A percentile compares a stretch with the other conserved stretches of the same genome.
phyloP scores from a whole-genome alignment of 2,797 vertebrate genomes.

The Hydrocynus forskahlii region DNA sequence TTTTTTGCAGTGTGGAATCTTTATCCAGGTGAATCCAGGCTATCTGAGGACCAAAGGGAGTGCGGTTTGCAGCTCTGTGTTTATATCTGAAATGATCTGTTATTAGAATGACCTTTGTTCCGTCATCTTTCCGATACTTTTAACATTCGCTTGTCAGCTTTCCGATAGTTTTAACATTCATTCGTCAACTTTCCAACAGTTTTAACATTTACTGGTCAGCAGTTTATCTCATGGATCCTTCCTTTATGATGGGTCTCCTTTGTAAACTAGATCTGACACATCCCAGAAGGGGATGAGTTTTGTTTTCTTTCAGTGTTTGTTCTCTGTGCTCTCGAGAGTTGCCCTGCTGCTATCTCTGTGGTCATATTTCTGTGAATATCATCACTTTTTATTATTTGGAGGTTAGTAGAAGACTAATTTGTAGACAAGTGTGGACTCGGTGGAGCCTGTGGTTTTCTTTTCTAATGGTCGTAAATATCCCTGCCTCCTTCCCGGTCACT shows the following conservation, averaged over 20 bases:
- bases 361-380: background rate
- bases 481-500: background rate
- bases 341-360: background rate
- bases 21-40: background rate
- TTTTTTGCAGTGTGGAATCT: background rate
- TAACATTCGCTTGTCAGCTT: too few species aligned
- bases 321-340: background rate
- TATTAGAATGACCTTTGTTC: background rate
- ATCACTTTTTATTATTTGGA: background rate
- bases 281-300: background rate
- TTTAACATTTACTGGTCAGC: too few species aligned
- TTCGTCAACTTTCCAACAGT: too few species aligned
- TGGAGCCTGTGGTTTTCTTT: background rate
- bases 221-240: too few species aligned
- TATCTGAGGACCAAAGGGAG: background rate
- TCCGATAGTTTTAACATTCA: too few species aligned
- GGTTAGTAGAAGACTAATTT: background rate
- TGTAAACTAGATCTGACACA: too few species aligned
- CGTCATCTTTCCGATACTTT: background rate
- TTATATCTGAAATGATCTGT: background rate
- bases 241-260: too few species aligned
- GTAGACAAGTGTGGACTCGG: background rate
- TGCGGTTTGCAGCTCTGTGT: background rate
- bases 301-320: background rate
- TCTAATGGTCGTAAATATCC: background rate